phyloP scores from a whole-genome alignment of 2,888 invertebrate species.

The Watsonalla cultraria region DNA sequence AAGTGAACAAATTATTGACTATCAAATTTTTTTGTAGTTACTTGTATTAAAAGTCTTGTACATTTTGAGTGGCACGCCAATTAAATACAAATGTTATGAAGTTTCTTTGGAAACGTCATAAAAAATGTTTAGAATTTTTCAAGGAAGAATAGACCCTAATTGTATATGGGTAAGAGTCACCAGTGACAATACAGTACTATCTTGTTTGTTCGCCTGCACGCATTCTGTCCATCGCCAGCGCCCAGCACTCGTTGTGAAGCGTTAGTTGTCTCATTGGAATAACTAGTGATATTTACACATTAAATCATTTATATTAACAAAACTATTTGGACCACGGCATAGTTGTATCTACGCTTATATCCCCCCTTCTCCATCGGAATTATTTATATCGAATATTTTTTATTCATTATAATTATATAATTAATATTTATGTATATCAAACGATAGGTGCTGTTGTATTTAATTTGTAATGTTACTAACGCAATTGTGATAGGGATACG shows the following conservation, averaged over 20 bases:
- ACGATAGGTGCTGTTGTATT: constrained; percentile 73
- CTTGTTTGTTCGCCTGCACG: constrained; percentile 1
- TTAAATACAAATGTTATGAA: no score
- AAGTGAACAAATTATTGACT: no score
- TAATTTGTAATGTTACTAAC: constrained; percentile 67
- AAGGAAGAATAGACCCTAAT: no score
- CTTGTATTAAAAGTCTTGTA: no score
- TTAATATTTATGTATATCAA: constrained; percentile 57
- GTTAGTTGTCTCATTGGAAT: constrained; percentile 59
- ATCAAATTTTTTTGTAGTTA: no score
- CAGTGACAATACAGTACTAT: no score
- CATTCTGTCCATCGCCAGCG: constrained; percentile 19
- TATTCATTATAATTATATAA: constrained; percentile 46
- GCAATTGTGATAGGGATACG: constrained; percentile 65
- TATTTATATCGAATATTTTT: constrained; percentile 57
- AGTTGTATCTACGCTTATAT: constrained; percentile 62
- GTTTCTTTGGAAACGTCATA: no score
- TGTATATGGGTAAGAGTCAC: no score
- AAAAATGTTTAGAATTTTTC: no score
- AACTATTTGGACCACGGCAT: constrained; percentile 61
- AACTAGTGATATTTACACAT: constrained; percentile 51
- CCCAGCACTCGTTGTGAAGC: constrained; percentile 56
- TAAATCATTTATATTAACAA: constrained; percentile 36
- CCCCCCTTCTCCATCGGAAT: constrained; percentile 42
- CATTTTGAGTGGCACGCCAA: no score